A percentile compares a stretch with the other conserved stretches of the same genome.
Conservation (phyloP, 2,888 invertebrate species). For the Habrosyne pyritoides region DNA sequence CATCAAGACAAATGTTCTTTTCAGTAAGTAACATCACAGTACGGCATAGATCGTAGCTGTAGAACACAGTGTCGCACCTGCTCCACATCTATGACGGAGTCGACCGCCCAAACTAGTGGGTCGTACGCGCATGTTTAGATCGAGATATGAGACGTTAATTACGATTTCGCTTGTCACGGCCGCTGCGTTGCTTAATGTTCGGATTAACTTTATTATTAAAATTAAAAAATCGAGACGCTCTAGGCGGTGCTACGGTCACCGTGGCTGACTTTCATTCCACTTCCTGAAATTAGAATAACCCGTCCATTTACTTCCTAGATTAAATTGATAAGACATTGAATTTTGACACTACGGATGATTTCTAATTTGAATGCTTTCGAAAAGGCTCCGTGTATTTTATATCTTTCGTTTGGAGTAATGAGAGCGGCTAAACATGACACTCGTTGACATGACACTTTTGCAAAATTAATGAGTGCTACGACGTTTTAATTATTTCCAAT, state of each 20-base stretch:
- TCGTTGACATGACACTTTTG: not conserved
- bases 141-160: conserved; percentile 71
- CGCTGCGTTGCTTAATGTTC: conserved; percentile 75
- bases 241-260: conserved; percentile 11
- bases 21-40: too few relatives aligned
- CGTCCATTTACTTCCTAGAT: conserved; percentile 1
- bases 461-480: not conserved
- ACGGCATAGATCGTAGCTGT: too few relatives aligned
- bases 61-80: not conserved
- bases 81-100: conserved; percentile 18
- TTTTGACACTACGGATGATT: not conserved
- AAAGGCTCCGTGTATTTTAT: not conserved
- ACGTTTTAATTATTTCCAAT: not conserved
- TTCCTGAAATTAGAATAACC: conserved; percentile 17
- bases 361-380: conserved; percentile 3
- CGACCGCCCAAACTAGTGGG: conserved; percentile 28
- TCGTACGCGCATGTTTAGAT: conserved; percentile 43
- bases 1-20: too few relatives aligned
- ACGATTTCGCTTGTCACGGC: conserved; percentile 78
- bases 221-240: conserved; percentile 43
- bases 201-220: conserved; percentile 60
- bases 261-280: conserved; percentile 29
- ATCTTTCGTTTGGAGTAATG: not conserved
- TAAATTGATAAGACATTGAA: not conserved
- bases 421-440: not conserved